Conservation (phyloP, 2,888 invertebrate genomes). For the Synanthedon myopaeformis region DNA sequence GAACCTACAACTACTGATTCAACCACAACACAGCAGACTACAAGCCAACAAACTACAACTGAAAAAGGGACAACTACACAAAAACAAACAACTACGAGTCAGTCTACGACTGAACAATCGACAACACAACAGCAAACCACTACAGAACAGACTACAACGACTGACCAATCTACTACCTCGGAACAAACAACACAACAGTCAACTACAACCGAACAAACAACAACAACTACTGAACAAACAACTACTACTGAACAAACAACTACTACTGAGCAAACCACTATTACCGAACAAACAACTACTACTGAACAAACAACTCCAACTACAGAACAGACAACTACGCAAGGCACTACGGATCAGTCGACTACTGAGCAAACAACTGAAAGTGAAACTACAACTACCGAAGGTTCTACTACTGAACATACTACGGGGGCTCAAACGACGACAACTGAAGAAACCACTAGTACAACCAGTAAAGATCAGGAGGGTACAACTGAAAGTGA, state of each 20-base stretch:
- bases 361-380: conserved; percentile 5
- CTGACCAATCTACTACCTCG: conserved; percentile 13
- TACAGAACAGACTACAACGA: conserved; percentile 11
- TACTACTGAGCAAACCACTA: conserved; percentile 12
- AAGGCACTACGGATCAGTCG: neutral
- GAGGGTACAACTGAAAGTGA: conserved; percentile 17
- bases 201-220: conserved; percentile 13
- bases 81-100: conserved; percentile 12
- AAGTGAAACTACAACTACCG: conserved; percentile 11
- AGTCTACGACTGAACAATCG: conserved; percentile 12
- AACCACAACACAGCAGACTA: conserved; percentile 17
- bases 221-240: conserved; percentile 11
- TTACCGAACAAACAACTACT: conserved; percentile 7
- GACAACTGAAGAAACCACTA: conserved; percentile 10
- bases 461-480: conserved; percentile 12
- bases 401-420: conserved; percentile 13
- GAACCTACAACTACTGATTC: conserved; percentile 14
- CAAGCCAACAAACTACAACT: conserved; percentile 13
- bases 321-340: conserved; percentile 3
- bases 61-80: conserved; percentile 9
- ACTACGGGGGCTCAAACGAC: conserved; percentile 13
- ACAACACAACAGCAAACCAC: conserved; percentile 8
- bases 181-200: conserved; percentile 12
- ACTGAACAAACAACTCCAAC: conserved; percentile 3
- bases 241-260: conserved; percentile 19